Evolutionary conservation across 2,113 vertebrate species (phyloP), one percentile per base, ranked within the genome.

Genomic region (Coturnix japonica): DNA sequence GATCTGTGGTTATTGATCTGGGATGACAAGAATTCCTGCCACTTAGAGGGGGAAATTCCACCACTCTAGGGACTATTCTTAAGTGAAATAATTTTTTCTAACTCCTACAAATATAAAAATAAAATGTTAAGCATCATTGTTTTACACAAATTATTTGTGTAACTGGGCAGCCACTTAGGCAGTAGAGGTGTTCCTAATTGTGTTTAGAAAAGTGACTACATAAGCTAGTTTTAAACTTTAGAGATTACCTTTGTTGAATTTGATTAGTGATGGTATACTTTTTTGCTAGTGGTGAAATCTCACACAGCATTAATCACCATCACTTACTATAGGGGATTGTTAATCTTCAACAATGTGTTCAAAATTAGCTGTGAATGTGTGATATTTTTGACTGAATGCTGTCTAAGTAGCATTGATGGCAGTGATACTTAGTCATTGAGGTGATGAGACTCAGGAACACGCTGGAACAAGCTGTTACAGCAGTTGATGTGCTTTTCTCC

Each of bases 1-100:
- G 88, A 94, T 95, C 77, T 76, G 46, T 90, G 66, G 93, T 60
- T 61, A 73, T 56, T 93, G 77, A 95, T 95, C 90, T 90, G 49
- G 63, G 37, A 54, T 95, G 70, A 93, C 77, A 87, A 79, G 75
- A 67, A 85, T 51, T 64, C 83, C 90, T 72, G 87, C 90, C 77
- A 85, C 33, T 84, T 47, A 61, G 22, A 1, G 49, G 23, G 23
- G 49, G 7, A 12, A 51, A 51, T 15, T 78, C 31, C 41, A n/a
- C 85, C 64, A 80, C 88, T 47, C 90, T 15, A 49, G 81, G 66
- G 77, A 61, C 44, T 85, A 85, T 77, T 90, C 33, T 12, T 51
- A n/a, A 60, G 79, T 71, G 85, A 51, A 51, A 76, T 74, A 57
- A 60, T 51, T 56, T 66, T 39, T 12, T n/a, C 35, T 63, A 46